Evolutionary conservation across 2,113 vertebrate species (phyloP).

Genomic region (Collichthys lucidus): DNA sequence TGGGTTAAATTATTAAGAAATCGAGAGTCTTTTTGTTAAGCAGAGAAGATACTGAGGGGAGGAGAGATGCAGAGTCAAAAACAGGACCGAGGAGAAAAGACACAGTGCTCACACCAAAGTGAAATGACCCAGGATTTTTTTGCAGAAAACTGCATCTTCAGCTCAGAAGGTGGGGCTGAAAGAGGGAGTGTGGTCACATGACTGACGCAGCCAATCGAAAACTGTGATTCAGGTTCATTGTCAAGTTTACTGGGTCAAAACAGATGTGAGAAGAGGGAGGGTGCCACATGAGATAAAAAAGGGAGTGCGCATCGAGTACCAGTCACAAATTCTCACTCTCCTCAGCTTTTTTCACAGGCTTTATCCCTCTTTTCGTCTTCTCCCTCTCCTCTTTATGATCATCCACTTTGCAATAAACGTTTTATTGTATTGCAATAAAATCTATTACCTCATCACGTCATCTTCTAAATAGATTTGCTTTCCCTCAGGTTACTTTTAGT

Average conservation of each 20-base stretch:
- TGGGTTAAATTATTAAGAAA: neutral
- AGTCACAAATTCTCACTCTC: constrained; percentile 26
- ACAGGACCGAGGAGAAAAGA: neutral
- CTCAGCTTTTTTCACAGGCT: neutral
- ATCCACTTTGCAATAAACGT: neutral
- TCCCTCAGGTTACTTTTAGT: neutral
- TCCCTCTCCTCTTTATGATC: neutral
- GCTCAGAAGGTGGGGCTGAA: neutral
- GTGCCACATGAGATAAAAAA: neutral
- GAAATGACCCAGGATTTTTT: neutral
- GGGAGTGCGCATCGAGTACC: neutral
- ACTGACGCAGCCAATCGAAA: constrained; percentile 78
- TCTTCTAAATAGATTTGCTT: constrained; percentile 8
- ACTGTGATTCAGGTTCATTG: constrained; percentile 74
- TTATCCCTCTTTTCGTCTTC: neutral
- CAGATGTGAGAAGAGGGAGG: constrained; percentile 49
- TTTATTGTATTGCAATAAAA: constrained; percentile 14
- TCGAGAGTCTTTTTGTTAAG: neutral
- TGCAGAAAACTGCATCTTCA: constrained; percentile 38
- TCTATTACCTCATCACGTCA: neutral
- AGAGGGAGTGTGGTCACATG: constrained; percentile 25
- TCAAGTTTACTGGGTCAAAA: constrained; percentile 80
- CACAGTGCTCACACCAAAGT: neutral
- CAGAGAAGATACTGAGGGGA: neutral
- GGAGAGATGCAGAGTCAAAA: neutral